Evolutionary conservation across 30 jellyfish, hydroid and myxozoan species (phyloP), one percentile per base, ranked within the genome.

Genomic region (Hydra vulgaris): DNA sequence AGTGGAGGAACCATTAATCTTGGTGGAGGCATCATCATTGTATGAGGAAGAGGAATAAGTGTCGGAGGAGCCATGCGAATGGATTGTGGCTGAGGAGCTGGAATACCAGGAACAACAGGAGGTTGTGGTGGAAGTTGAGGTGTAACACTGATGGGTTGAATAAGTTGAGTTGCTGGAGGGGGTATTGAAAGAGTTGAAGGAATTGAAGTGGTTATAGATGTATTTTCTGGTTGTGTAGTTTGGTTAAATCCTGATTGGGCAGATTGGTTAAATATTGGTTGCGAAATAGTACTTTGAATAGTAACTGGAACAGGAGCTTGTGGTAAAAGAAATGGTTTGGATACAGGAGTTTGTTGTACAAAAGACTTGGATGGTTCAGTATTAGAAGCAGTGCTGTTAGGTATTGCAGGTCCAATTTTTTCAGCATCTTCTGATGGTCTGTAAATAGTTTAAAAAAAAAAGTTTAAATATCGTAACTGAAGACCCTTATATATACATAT

Each of bases 381-480:
- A 21, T 25, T n/a, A 8, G 23, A 1, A 18, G 70, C 61, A 40
- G 61, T 40, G 61, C 8, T 40, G 61, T 40, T 40, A 15, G 95
- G 95, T 19, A 87, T 66, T 1, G 94, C 84, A 0, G 97, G 97
- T 4, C 97, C 97, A 56, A 90, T 90, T 56, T 79, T 81, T 26
- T 87, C 95, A 17, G 81, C 95, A 25, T 85, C 97, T 66, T 86
- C 97, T 15, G 97, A 76, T 16, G 96, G 95, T 27, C 97, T 89
- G 53, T 4, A 27, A 40, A 78, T 8, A 67, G 61, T 3, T 40
- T 3, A 40, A 75, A 76, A 53, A 76, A 17, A 8, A 18, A 73
- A 40, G 5, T 7, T 24, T 19, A 26, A 77, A 18, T 19, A 19
- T n/a, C 22, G 40, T 18, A 20, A 74, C 79, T 22, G n/a, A n/a